A percentile compares a stretch with the other conserved stretches of the same genome.
phyloP scores from a whole-genome alignment of 2,797 vertebrate species.

The Prionace glauca region DNA sequence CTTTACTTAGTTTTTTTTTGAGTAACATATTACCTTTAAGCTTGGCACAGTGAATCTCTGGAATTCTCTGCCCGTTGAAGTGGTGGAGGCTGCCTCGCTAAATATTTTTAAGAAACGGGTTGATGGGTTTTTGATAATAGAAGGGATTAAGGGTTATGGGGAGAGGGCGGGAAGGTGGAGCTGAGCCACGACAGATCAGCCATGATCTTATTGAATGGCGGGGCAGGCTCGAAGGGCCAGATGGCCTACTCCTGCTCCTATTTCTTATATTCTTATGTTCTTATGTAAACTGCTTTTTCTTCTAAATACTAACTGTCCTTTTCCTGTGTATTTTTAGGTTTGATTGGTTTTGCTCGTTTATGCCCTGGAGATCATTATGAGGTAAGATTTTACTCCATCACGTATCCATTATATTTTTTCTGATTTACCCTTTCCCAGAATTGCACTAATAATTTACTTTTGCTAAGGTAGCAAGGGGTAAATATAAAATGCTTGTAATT shows the following conservation, averaged over 20 bases:
- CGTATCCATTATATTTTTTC: not conserved
- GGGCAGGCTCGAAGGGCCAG: no score
- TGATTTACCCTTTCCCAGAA: not conserved
- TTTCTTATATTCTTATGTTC: no score
- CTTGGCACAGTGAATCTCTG: not conserved
- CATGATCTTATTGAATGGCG: no score
- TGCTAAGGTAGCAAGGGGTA: not conserved
- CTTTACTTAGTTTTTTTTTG: not conserved
- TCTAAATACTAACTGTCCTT: not conserved
- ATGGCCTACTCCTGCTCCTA: no score
- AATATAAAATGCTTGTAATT: not conserved
- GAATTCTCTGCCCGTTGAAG: no score
- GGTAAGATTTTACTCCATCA: conserved; percentile 55
- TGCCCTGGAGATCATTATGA: conserved; percentile 96
- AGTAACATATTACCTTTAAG: not conserved
- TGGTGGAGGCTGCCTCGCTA: no score
- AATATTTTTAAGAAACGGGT: no score
- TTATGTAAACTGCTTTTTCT: not conserved
- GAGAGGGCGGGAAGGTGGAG: no score
- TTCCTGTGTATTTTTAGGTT: conserved; percentile 58
- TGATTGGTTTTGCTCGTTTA: conserved; percentile 90
- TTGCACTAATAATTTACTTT: not conserved
- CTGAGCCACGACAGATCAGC: no score
- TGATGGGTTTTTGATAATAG: no score
- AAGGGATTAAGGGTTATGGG: no score